Conservation (phyloP, 2,888 invertebrate genomes). For the Heliconius ethilla region DNA sequence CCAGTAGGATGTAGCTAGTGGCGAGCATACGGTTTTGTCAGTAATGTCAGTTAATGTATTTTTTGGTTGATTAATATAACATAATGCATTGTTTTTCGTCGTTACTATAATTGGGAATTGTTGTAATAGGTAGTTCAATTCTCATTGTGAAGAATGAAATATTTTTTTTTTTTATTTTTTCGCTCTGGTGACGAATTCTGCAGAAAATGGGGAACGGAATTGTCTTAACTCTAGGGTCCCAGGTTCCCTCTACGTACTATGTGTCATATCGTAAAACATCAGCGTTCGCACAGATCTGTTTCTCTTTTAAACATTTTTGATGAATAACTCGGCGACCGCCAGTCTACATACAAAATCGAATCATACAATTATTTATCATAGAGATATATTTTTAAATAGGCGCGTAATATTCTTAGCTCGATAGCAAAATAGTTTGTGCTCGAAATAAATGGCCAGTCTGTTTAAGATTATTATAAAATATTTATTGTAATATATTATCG, state of each 20-base stretch:
- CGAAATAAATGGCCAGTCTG: conserved; percentile 14
- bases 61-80: too few relatives aligned
- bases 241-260: too few relatives aligned
- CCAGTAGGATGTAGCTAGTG: not conserved
- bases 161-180: too few relatives aligned
- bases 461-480: conserved; percentile 22
- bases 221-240: too few relatives aligned
- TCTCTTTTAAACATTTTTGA: not conserved
- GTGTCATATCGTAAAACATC: not conserved
- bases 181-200: too few relatives aligned
- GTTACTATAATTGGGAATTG: too few relatives aligned
- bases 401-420: conserved; percentile 1
- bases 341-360: conserved; percentile 5
- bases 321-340: not conserved
- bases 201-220: too few relatives aligned
- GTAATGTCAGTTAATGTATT: not conserved
- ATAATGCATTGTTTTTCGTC: too few relatives aligned
- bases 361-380: not conserved
- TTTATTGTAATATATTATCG: conserved; percentile 7
- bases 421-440: conserved; percentile 7
- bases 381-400: not conserved
- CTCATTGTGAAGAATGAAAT: too few relatives aligned
- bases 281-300: not conserved
- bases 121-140: too few relatives aligned
- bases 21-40: not conserved